Evolutionary conservation across 1,140 invertebrate species (phyloP), one percentile per base, ranked within the genome.

Genomic region (Centruroides vittatus): DNA sequence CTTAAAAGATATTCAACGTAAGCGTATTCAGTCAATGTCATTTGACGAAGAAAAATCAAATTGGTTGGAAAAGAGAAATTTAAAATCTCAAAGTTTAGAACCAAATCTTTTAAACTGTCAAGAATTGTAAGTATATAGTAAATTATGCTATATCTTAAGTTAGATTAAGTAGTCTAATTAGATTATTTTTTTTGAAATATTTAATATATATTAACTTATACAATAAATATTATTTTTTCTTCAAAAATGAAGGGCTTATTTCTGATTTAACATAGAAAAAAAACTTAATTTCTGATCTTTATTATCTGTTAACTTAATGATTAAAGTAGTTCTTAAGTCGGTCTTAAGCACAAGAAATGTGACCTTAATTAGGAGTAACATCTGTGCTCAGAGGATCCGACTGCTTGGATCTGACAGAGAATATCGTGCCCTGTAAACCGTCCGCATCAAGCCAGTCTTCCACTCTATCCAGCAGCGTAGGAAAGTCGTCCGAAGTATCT

Each of bases 1-100:
- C 23, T 73, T 93, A 53, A 79, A 86, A 67, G 82, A 80, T 49
- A 74, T 91, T 35, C 82, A 86, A 62, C 77, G 81, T n/a, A 76
- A 81, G 69, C 76, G 84, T 67, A 23, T 69, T 62, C 65, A 74
- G 68, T 67, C 66, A 61, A 46, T 67, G 13, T 49, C 53, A 41
- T 58, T 66, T 46, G 57, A 59, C n/a, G 55, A 60, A 55, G 35
- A 58, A 12, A 35, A 47, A 47, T 41, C 59, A 46, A 50, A 34
- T n/a, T 46, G 55, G 13, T 47, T 64, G 3, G 59, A 66, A 51
- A 35, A 51, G 50, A 48, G 64, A 5, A 48, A 56, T 53, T 12
- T 51, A 5, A 68, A 68, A 49, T 58, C 64, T 48, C 41, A 60
- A 48, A 67, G 64, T 55, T 61, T 65, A 23, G 62, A 61, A 61